Conservation (phyloP, 2,113 vertebrate genomes). For the Cryptoleucopteryx plumbea region DNA sequence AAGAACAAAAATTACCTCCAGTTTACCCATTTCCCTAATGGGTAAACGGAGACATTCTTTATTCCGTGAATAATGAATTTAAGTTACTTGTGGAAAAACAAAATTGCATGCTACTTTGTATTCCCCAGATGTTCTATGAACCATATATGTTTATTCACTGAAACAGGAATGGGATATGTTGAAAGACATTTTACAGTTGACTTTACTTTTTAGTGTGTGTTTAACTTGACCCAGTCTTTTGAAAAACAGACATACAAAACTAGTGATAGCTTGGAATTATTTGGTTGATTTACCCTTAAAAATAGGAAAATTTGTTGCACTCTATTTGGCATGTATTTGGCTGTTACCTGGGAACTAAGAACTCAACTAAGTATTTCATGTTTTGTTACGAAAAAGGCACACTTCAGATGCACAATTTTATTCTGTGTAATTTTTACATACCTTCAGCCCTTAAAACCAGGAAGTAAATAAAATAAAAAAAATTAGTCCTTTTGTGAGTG, state of each 20-base stretch:
- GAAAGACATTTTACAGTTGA: background rate
- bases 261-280: background rate
- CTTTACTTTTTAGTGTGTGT: background rate
- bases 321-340: background rate
- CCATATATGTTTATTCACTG: background rate
- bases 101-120: background rate
- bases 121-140: background rate
- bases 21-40: background rate
- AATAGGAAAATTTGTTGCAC: background rate
- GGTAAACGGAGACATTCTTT: background rate
- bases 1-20: background rate
- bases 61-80: background rate
- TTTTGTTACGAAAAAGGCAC: background rate
- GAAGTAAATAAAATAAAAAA: background rate
- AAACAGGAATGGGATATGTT: background rate
- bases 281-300: constrained; percentile 10
- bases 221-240: background rate
- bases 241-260: background rate
- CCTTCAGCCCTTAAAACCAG: background rate
- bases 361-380: background rate
- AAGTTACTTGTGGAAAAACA: background rate
- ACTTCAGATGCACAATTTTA: background rate
- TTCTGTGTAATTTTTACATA: background rate
- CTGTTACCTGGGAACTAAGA: background rate
- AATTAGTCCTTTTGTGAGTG: background rate